Conservation (phyloP, 2,888 invertebrate genomes). For the Thera britannica region DNA sequence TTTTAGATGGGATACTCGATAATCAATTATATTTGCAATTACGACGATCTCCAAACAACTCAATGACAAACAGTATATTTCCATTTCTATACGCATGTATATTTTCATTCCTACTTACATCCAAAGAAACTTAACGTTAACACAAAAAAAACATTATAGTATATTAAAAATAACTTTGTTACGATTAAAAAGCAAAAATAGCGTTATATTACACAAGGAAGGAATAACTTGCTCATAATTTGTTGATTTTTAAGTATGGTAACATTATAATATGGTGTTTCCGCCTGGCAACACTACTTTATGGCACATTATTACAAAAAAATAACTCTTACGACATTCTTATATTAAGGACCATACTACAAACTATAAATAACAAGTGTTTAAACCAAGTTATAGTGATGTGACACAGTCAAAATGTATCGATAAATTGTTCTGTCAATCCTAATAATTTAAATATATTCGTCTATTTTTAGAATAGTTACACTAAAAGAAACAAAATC, state of each 20-base stretch:
- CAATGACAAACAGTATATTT: slow-evolving; percentile 33
- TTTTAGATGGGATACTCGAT: too few species aligned
- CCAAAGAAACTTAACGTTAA: slow-evolving; percentile 69
- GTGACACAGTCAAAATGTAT: slow-evolving; percentile 30
- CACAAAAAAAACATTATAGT: slow-evolving; percentile 67
- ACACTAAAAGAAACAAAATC: slow-evolving; percentile 46
- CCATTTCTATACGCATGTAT: slow-evolving; percentile 47
- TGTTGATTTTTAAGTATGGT: slow-evolving; percentile 67
- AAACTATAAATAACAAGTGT: slow-evolving; percentile 50
- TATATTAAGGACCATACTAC: slow-evolving; percentile 80
- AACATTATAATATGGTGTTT: slow-evolving; percentile 79
- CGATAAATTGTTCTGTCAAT: slow-evolving; percentile 34
- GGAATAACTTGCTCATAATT: slow-evolving; percentile 60
- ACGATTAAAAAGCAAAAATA: slow-evolving; percentile 76
- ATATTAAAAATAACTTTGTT: slow-evolving; percentile 74
- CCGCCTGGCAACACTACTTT: slow-evolving; percentile 77
- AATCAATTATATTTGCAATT: neutral
- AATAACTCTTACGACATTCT: slow-evolving; percentile 63
- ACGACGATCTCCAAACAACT: slow-evolving; percentile 13
- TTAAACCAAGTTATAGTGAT: slow-evolving; percentile 37
- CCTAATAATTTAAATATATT: slow-evolving; percentile 30
- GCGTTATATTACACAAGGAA: slow-evolving; percentile 77
- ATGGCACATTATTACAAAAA: slow-evolving; percentile 74
- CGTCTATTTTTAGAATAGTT: slow-evolving; percentile 32
- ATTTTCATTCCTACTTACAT: slow-evolving; percentile 75